phyloP scores from a whole-genome alignment of 2,797 vertebrate genomes.

The Crocidura indochinensis region DNA sequence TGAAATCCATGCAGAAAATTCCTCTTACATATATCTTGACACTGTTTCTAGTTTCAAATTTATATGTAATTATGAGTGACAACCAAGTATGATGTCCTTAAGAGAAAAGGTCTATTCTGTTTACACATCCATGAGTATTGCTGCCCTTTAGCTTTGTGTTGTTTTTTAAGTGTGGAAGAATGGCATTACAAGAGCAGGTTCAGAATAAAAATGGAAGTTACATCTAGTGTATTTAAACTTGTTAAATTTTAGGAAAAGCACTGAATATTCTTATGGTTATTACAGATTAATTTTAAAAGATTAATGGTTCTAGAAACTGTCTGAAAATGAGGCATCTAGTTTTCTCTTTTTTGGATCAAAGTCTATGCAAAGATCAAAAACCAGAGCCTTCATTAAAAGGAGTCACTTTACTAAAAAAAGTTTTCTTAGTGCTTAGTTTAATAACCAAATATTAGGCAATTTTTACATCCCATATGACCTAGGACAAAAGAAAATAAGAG shows the following conservation, averaged over 20 bases:
- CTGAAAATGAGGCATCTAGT: background rate
- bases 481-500: background rate
- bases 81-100: background rate
- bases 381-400: background rate
- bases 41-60: constrained; percentile 14
- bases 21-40: background rate
- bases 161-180: background rate
- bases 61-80: background rate
- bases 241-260: background rate
- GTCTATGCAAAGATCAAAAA: background rate
- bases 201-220: constrained; percentile 14
- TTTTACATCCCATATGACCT: background rate
- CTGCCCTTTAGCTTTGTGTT: background rate
- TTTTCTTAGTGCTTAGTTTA: too few relatives aligned
- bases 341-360: constrained; percentile 45
- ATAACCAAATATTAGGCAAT: too few relatives aligned
- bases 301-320: background rate
- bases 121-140: background rate
- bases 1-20: background rate
- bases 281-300: background rate
- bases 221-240: background rate
- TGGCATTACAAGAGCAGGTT: background rate
- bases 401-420: background rate
- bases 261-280: background rate
- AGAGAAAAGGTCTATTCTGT: background rate